phyloP scores from a whole-genome alignment of 1,140 invertebrate species.

The Leptinotarsa lineolata region DNA sequence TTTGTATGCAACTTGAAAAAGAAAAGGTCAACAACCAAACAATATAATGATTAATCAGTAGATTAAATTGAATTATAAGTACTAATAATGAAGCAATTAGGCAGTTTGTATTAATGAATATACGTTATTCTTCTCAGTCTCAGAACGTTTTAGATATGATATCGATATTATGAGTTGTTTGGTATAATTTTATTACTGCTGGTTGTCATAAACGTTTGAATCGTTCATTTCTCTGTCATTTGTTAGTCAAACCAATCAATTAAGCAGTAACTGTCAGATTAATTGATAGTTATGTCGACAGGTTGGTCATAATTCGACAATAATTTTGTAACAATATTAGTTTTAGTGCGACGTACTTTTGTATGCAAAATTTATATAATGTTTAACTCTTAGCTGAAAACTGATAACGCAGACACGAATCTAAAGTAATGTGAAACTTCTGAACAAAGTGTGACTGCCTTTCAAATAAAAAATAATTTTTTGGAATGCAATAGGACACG shows the following conservation, averaged over 20 bases:
- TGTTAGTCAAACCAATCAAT: slow-evolving; percentile 10
- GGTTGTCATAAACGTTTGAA: slow-evolving; percentile 14
- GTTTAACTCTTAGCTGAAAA: too few species aligned
- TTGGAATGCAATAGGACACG: too few species aligned
- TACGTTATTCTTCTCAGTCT: slow-evolving; percentile 21
- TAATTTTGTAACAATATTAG: background rate
- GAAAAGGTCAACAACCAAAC: slow-evolving; percentile 17
- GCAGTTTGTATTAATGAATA: slow-evolving; percentile 25
- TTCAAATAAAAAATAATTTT: too few species aligned
- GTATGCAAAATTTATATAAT: too few species aligned
- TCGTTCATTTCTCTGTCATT: slow-evolving; percentile 15
- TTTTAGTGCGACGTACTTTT: background rate
- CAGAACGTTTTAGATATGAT: slow-evolving; percentile 17
- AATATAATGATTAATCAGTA: slow-evolving; percentile 9
- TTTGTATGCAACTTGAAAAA: too few species aligned
- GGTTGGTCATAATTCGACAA: background rate
- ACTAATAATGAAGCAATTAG: slow-evolving; percentile 21
- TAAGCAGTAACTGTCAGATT: slow-evolving; percentile 7
- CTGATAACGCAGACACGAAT: too few species aligned
- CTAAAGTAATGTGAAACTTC: too few species aligned
- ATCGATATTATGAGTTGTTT: slow-evolving; percentile 21
- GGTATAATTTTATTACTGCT: slow-evolving; percentile 18
- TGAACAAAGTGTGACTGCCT: too few species aligned
- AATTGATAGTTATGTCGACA: background rate
- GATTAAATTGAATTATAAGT: slow-evolving; percentile 14